Conservation (phyloP, 1,140 invertebrate species). For the Aphaenogaster rudis region DNA sequence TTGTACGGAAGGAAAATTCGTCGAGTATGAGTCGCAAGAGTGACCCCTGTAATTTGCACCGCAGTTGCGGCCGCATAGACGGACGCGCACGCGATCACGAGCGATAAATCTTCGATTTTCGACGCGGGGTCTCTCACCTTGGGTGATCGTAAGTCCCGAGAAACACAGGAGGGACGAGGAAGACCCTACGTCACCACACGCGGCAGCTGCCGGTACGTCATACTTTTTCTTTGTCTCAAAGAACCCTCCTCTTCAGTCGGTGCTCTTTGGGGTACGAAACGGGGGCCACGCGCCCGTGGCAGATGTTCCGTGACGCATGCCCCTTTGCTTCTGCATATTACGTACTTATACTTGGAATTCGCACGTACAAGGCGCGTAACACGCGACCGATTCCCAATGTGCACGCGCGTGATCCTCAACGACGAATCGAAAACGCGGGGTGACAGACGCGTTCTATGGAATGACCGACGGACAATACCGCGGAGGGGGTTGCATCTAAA, state of each 20-base stretch:
- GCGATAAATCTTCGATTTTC: conserved; percentile 79
- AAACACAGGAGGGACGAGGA: conserved; percentile 66
- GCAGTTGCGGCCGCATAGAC: conserved; percentile 33
- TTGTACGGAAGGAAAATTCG: not conserved
- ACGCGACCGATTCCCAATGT: conserved; percentile 69
- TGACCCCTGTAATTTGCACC: conserved; percentile 54
- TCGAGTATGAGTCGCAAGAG: not conserved
- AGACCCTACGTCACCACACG: conserved; percentile 82
- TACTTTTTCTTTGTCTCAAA: conserved; percentile 87
- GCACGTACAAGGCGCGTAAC: conserved; percentile 68
- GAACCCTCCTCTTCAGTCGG: conserved; percentile 81
- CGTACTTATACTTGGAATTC: conserved; percentile 78
- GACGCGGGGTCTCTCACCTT: conserved; percentile 72
- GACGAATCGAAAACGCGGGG: conserved; percentile 54
- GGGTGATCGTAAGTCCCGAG: conserved; percentile 73
- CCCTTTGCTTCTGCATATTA: conserved; percentile 77
- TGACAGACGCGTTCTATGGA: conserved; percentile 38
- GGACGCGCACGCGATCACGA: conserved; percentile 63
- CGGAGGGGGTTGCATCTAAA: conserved; percentile 41
- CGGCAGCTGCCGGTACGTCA: conserved; percentile 86
- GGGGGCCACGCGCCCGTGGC: conserved; percentile 83
- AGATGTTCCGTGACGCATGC: conserved; percentile 86
- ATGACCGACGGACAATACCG: conserved; percentile 44
- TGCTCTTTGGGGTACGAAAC: conserved; percentile 76
- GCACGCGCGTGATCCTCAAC: conserved; percentile 69